These are phyloP conservation scores for Lymantria monacha DNA, from an alignment of 2,888 invertebrate genomes.

Conservation along the genomic window DNA sequence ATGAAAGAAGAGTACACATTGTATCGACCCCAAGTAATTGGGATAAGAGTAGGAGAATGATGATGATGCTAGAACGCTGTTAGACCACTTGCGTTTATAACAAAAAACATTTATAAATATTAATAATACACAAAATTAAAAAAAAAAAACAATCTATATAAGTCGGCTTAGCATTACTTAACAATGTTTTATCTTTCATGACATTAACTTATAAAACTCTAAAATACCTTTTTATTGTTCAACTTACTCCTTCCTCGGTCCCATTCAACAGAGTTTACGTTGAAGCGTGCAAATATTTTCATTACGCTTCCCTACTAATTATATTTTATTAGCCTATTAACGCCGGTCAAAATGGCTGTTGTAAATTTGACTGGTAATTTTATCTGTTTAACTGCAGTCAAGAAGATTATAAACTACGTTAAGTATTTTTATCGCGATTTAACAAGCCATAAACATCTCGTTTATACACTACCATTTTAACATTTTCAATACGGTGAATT, in stretches of 20 bases:
- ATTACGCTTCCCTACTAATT: not conserved
- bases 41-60: no score
- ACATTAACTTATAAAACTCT: not conserved
- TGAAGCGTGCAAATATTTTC: not conserved
- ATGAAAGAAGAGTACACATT: no score
- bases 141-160: no score
- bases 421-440: not conserved
- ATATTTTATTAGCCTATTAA: not conserved
- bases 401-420: not conserved
- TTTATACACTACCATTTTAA: no score
- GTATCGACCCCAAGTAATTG: no score
- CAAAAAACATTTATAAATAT: no score
- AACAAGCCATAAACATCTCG: not conserved
- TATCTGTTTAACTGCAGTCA: not conserved
- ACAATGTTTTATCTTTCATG: no score
- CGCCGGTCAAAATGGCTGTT: not conserved
- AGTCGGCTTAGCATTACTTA: no score
- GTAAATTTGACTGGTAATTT: not conserved
- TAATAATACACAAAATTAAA: no score
- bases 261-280: not conserved
- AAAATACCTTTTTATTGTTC: not conserved
- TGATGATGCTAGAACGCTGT: no score
- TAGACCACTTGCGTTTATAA: no score
- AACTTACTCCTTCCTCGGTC: not conserved
- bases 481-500: no score